Evolutionary conservation across 2,888 invertebrate genomes (phyloP), one percentile per base, ranked within the genome.

Genomic region (Mesoligia furuncula): DNA sequence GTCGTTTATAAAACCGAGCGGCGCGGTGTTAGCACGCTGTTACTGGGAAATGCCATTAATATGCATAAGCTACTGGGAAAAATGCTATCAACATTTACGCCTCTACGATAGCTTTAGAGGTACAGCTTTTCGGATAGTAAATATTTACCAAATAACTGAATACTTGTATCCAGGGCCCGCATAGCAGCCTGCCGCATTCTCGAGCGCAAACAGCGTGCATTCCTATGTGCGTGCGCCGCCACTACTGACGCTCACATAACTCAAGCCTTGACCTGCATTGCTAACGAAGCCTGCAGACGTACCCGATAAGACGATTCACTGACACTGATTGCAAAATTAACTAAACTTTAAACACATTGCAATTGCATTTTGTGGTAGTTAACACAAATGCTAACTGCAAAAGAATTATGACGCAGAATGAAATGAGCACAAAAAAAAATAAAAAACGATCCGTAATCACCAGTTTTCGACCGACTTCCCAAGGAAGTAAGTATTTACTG

Each of bases 241-340:
- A 79, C 85, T 84, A 79, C 85, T 84, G 86, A 89, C 91, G 89
- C 89, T 93, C 92, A 92, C 92, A 94, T 93, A 93, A 94, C 90
- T 90, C 89, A 91, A 93, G 92, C 95, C 94, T 94, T 95, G 95
- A 93, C 95, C 94, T 90, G 93, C 93, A 93, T 95, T 89, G 92
- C 90, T 91, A 93, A 93, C 93, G 93, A 93, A 92, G 93, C 93
- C 90, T 91, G 89, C 90, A 90, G 89, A 89, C 87, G 90, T 86
- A 90, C 88, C 87, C 87, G 89, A 91, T 91, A 91, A 90, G 82
- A 89, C 89, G 83, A 90, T 89, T 87, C 83, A 87, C 90, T 90
- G 80, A 87, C 87, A 91, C 87, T 76, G 80, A 87, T 89, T 82
- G 84, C 81, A 80, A 85, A 84, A 85, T 75, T 75, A 84, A 87